Evolutionary conservation across 1,140 invertebrate genomes (phyloP).

Genomic region (Drosophila subpulchrella): DNA sequence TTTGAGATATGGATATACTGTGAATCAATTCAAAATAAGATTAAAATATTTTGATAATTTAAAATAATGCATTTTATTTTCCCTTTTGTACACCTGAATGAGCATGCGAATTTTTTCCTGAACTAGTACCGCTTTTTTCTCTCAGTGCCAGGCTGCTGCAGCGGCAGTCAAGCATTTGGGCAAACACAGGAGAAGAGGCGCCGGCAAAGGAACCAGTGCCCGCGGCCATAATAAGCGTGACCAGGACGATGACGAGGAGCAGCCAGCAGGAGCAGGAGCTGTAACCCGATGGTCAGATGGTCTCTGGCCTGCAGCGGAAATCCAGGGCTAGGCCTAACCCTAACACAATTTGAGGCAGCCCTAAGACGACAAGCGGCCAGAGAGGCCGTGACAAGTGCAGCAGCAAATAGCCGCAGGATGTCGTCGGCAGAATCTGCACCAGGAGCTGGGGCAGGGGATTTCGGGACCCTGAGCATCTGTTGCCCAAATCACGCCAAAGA

Average conservation of each 20-base stretch:
- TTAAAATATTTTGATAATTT: too few relatives aligned
- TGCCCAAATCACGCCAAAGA: conserved; percentile 57
- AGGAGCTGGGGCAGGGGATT: neutral
- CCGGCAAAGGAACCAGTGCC: conserved; percentile 65
- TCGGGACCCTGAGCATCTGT: conserved; percentile 20
- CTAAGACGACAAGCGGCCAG: conserved; percentile 67
- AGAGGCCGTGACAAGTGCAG: conserved; percentile 67
- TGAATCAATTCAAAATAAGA: too few relatives aligned
- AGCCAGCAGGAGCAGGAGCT: conserved; percentile 3
- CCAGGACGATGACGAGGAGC: conserved; percentile 50
- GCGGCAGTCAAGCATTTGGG: conserved; percentile 74
- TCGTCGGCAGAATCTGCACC: conserved; percentile 12
- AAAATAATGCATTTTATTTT: too few relatives aligned
- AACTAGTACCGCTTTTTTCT: conserved; percentile 2
- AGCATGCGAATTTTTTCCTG: neutral
- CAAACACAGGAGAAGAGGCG: conserved; percentile 65
- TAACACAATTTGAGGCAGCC: conserved; percentile 78
- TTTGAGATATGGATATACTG: too few relatives aligned
- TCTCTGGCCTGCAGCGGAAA: conserved; percentile 56
- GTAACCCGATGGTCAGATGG: conserved; percentile 24
- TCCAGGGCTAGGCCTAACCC: conserved; percentile 71
- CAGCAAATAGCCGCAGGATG: conserved; percentile 65
- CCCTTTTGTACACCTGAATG: too few relatives aligned
- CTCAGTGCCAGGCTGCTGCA: conserved; percentile 19
- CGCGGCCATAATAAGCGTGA: conserved; percentile 76